phyloP scores from a whole-genome alignment of 2,113 vertebrate species.

The Labeo rohita region DNA sequence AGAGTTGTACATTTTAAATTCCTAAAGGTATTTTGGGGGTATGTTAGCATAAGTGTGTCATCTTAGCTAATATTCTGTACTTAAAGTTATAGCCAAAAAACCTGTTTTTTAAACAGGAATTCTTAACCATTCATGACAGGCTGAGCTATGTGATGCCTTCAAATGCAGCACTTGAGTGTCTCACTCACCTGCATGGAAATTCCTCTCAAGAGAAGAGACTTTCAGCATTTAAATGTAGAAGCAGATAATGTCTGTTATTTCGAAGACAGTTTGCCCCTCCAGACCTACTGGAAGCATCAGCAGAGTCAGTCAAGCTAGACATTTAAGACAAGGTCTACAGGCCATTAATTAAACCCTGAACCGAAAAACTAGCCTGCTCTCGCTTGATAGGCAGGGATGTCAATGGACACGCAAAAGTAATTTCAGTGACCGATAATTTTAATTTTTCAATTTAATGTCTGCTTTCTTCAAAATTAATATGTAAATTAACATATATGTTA shows the following conservation, averaged over 20 bases:
- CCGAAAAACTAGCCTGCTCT: constrained; percentile 11
- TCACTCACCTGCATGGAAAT: constrained; percentile 60
- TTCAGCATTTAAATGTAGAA: constrained; percentile 35
- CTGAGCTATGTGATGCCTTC: constrained; percentile 56
- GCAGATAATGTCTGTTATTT: constrained; percentile 43
- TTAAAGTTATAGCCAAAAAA: not conserved
- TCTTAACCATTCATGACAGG: constrained; percentile 47
- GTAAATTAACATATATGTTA: not conserved
- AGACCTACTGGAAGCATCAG: constrained; percentile 39
- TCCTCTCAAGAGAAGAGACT: constrained; percentile 45
- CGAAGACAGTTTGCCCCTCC: constrained; percentile 34
- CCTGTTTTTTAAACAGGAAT: constrained; percentile 49
- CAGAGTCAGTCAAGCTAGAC: constrained; percentile 40
- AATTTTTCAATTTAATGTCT: not conserved
- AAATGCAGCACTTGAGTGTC: constrained; percentile 61
- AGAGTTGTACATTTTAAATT: not conserved
- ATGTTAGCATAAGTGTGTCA: not conserved
- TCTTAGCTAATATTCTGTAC: not conserved
- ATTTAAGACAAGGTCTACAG: constrained; percentile 43
- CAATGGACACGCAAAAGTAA: not conserved
- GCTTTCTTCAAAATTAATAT: not conserved
- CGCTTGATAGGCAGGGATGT: constrained; percentile 31
- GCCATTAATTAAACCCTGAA: constrained; percentile 44
- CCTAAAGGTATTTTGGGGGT: not conserved
- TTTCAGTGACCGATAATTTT: not conserved